A percentile compares a stretch with the other conserved stretches of the same genome.
phyloP scores from a whole-genome alignment of 2,888 invertebrate species.

The Punctoribates punctum region DNA sequence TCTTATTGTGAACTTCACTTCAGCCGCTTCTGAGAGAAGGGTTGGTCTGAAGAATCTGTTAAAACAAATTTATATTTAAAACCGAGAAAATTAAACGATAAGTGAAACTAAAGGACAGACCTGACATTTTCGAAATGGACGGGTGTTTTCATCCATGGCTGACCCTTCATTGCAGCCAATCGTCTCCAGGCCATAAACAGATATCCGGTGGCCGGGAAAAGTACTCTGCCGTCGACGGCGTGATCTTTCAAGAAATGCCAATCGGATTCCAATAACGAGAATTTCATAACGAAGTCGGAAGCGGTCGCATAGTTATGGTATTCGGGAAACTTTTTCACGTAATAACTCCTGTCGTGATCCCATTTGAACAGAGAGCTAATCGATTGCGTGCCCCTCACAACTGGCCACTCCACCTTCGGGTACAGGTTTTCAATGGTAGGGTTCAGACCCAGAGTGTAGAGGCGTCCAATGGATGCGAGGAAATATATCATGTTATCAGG shows the following conservation, averaged over 20 bases:
- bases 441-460: slow-evolving; percentile 42
- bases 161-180: slow-evolving; percentile 54
- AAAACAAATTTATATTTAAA: not conserved
- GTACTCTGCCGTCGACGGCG: slow-evolving; percentile 57
- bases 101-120: not conserved
- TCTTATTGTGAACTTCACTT: slow-evolving; percentile 72
- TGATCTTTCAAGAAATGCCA: slow-evolving; percentile 54
- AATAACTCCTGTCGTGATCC: slow-evolving; percentile 69
- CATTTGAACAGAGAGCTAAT: slow-evolving; percentile 78
- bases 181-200: slow-evolving; percentile 75
- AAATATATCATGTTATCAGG: slow-evolving; percentile 55
- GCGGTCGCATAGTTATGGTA: slow-evolving; percentile 39
- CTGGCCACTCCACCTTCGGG: slow-evolving; percentile 67
- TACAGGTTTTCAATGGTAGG: slow-evolving; percentile 48
- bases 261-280: slow-evolving; percentile 33
- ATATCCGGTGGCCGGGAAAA: slow-evolving; percentile 59
- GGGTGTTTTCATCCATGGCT: slow-evolving; percentile 70
- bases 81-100: slow-evolving; percentile 54
- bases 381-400: slow-evolving; percentile 84
- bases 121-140: slow-evolving; percentile 72
- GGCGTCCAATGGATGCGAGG: slow-evolving; percentile 55
- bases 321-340: slow-evolving; percentile 47
- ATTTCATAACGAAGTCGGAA: slow-evolving; percentile 31
- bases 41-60: slow-evolving; percentile 77
- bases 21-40: slow-evolving; percentile 75